Evolutionary conservation across 2,113 vertebrate genomes (phyloP).

Genomic region (Callopanchax toddi): DNA sequence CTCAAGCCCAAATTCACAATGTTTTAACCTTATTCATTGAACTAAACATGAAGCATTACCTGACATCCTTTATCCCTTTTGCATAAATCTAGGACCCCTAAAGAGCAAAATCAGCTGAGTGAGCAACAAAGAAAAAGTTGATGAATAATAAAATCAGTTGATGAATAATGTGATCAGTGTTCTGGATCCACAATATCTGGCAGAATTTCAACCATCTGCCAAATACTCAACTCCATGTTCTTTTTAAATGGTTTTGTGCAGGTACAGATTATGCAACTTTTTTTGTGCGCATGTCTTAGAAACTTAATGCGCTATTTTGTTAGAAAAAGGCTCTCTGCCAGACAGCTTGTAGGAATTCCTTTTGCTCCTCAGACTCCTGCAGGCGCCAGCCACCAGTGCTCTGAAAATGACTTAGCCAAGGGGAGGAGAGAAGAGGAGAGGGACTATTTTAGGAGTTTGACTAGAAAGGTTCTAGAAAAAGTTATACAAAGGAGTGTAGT

Average conservation of each 20-base stretch:
- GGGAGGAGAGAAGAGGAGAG: constrained; percentile 46
- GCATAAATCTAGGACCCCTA: too few relatives aligned
- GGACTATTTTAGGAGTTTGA: constrained; percentile 73
- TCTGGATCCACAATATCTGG: constrained; percentile 18
- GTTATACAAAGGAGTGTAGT: constrained; percentile 53
- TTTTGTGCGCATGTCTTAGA: constrained; percentile 46
- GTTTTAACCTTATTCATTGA: too few relatives aligned
- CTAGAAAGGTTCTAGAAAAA: constrained; percentile 73
- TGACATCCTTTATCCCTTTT: too few relatives aligned
- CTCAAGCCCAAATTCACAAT: too few relatives aligned
- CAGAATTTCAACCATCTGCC: constrained; percentile 9
- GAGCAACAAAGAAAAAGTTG: constrained; percentile 12
- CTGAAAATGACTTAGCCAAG: constrained; percentile 59
- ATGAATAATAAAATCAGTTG: constrained; percentile 43
- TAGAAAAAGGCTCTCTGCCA: constrained; percentile 56
- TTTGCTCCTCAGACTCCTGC: constrained; percentile 66
- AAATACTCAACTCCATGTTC: constrained; percentile 13
- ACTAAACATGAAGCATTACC: too few relatives aligned
- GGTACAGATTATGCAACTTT: constrained; percentile 34
- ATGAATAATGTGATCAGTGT: constrained; percentile 43
- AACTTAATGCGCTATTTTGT: constrained; percentile 44
- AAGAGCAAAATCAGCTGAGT: too few relatives aligned
- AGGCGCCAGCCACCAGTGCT: constrained; percentile 67
- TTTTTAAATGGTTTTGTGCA: constrained; percentile 25
- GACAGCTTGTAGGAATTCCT: constrained; percentile 64